Base-by-base conservation (phyloP, 2,888 invertebrate genomes). In the Galerucella pusilla region DNA sequence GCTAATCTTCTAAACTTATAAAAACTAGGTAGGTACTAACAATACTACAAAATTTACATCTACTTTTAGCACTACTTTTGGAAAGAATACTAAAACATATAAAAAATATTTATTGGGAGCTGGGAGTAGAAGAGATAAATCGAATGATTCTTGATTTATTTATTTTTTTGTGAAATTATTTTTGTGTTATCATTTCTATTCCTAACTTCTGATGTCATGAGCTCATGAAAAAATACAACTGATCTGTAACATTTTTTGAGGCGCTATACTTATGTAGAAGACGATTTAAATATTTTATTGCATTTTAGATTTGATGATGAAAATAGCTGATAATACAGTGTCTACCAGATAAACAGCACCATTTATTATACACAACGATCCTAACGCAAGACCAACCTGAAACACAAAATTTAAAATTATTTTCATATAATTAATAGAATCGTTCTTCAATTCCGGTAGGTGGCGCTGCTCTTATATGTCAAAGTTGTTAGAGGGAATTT, bases 301-400 rank as follows among this genome's bases (percentile, higher is more conserved):
- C 71, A 76, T 68, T 63, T 84, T 84, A 6, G 81, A 73, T 80
- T 84, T 83, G n/a, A 85, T 78, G 12, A 85, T 75, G 77, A 85
- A 85, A 57, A 95, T 90, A 83, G 93, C 92, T 45, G 94, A 91
- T 52, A 96, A 86, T 0, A 94, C 94, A 0, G 94, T 92, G 82
- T 96, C 96, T n/a, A 95, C 86, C 10, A 96, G 88, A 85, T 95
- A 96, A 0, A 93, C 90, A 0, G 95, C 95, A 12, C 94, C 95
- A 82, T 93, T 92, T 80, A 96, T 90, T 68, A 96, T 91, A 85
- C 95, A 95, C 20, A 96, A 88, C 2, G 94, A 90, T 12, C 96
- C 96, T 80, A 96, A 89, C 1, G 95, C 95, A 68, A 96, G 87
- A 75, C 96, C 96, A 52, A 94, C 92, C 87, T 88, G 75, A 75